Evolutionary conservation across 2,113 vertebrate genomes (phyloP), one percentile per base, ranked within the genome.

Genomic region (Calidris pygmaea): DNA sequence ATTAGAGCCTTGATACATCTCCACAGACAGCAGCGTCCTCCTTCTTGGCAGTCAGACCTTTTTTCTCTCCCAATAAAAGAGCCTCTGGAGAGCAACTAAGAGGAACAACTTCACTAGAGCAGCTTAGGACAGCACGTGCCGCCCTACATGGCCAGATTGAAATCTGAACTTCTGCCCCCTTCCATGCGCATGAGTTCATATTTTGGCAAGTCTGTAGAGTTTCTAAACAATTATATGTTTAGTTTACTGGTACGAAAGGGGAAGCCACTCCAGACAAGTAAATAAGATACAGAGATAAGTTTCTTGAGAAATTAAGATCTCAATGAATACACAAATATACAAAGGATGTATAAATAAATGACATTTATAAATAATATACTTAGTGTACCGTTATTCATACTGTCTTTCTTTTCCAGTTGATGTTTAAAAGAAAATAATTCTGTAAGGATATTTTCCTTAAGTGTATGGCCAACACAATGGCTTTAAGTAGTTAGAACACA

Each of bases 141-240:
- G 32, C 55, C 81, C 89, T 65, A 20, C 87, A 79, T 11, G 93
- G 92, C 77, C 95, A 95, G 86, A 96, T 66, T 82, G 85, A 89
- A 91, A 95, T 95, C 92, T 97, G 95, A 96, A 92, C 92, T 96
- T 89, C 91, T 96, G 94, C 89, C 92, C 80, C 50, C 87, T 91
- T 95, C 84, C 87, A 87, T 91, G 94, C 0, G 10, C 62, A 89
- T 94, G 96, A 95, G 92, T 94, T 95, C 90, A 96, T 95, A 74
- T 82, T 96, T 95, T 97, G 96, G 96, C 96, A 96, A 91, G 81
- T 89, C 62, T 2, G 8, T 30, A 52, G 62, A 82, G 74, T 95
- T 95, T 95, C 89, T 93, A 92, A 97, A 96, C 94, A 97, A 96
- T 96, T 95, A 62, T 87, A 70, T 95, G 94, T 95, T 97, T 96